Evolutionary conservation across 1,140 invertebrate genomes (phyloP).

Genomic region (Augochlora pura): DNA sequence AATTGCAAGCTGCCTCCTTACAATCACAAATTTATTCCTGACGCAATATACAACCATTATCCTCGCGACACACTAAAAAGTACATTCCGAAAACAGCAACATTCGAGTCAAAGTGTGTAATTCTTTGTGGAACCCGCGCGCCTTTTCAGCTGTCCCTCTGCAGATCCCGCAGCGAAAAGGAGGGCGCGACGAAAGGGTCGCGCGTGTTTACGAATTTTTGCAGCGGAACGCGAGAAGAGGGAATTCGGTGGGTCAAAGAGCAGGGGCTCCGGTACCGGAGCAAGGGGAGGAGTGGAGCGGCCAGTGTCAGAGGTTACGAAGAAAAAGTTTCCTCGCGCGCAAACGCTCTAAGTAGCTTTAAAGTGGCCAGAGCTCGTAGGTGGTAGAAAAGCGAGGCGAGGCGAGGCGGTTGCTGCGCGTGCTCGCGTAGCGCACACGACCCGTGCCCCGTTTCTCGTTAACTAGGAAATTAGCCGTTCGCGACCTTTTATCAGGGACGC

Average conservation of each 20-base stretch:
- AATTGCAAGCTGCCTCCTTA: too few species aligned
- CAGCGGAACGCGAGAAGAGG: background rate
- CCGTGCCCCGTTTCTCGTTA: slow-evolving; percentile 45
- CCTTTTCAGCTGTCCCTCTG: too few species aligned
- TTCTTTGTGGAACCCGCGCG: too few species aligned
- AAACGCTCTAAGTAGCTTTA: slow-evolving; percentile 49
- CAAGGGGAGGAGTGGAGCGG: background rate
- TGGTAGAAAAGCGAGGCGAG: background rate
- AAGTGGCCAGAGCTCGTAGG: slow-evolving; percentile 13
- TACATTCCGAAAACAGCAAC: too few species aligned
- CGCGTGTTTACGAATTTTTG: slow-evolving; percentile 22
- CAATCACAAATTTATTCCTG: too few species aligned
- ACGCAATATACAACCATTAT: too few species aligned
- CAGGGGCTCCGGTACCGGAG: background rate
- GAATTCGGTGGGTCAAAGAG: slow-evolving; percentile 26
- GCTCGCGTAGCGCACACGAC: background rate
- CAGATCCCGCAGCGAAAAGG: background rate
- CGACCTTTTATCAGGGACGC: slow-evolving; percentile 28
- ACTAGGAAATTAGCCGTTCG: slow-evolving; percentile 61
- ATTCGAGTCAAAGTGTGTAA: too few species aligned
- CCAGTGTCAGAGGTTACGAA: background rate
- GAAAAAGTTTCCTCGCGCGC: slow-evolving; percentile 42
- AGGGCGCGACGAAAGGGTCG: background rate
- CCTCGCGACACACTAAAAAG: too few species aligned
- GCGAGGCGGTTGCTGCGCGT: background rate